A percentile compares a stretch with the other conserved stretches of the same genome.
Conservation (phyloP, 2,113 vertebrate species). For the Oncorhynchus nerka region DNA sequence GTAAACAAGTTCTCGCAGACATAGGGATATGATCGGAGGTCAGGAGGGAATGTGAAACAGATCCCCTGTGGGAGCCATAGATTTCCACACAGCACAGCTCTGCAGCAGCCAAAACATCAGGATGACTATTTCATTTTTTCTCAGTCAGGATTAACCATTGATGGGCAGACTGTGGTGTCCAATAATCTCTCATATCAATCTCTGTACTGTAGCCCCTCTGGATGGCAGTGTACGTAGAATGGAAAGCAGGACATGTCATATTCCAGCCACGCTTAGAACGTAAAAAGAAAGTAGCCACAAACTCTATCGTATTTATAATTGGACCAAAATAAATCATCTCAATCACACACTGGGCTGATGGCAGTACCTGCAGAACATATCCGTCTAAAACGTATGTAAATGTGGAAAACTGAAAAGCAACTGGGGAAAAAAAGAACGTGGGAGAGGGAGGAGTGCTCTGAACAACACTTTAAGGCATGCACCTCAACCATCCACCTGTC, state of each 20-base stretch:
- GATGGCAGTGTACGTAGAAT: background rate
- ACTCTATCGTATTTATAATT: background rate
- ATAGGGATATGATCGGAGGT: conserved; percentile 41
- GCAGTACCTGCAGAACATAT: too few species aligned
- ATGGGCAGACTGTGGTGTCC: background rate
- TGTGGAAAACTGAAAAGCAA: too few species aligned
- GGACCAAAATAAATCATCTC: too few species aligned
- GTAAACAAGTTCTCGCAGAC: conserved; percentile 66
- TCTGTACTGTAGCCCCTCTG: background rate
- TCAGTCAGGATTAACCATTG: conserved; percentile 6
- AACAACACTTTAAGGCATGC: conserved; percentile 15
- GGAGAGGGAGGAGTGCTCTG: background rate
- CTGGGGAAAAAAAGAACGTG: background rate
- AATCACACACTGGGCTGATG: too few species aligned
- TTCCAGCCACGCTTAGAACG: background rate
- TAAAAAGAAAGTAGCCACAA: background rate
- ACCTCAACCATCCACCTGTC: conserved; percentile 2
- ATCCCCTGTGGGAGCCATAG: conserved; percentile 25
- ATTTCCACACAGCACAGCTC: conserved; percentile 37
- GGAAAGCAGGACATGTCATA: background rate
- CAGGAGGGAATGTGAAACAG: conserved; percentile 65
- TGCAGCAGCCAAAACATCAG: conserved; percentile 47
- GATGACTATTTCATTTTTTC: conserved; percentile 15
- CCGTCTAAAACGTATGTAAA: too few species aligned
- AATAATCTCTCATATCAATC: background rate